Base-by-base conservation (phyloP, 2,888 invertebrate species). In the Patella caerulea region DNA sequence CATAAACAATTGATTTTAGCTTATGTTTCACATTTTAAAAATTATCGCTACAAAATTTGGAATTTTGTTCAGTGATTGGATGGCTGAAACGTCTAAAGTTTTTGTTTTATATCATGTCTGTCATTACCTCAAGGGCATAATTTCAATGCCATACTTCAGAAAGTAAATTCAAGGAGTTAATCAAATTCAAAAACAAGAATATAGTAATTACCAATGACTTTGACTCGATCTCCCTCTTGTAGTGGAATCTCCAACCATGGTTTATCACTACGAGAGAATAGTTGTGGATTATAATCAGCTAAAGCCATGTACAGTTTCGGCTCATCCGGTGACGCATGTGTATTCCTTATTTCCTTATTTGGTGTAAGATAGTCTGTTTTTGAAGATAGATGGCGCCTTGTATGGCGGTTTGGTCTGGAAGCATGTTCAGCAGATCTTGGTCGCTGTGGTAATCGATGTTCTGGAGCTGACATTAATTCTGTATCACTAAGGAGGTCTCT, bases 201-300 rank as follows among this genome's bases (percentile, higher is more conserved):
- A 53, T 29, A 53, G 1, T 29, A 59, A 79, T 73, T 73, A 88
- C 88, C 88, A 76, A 85, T 84, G 7, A 89, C 84, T 52, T 79
- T 81, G 55, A 90, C 89, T n/a, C 82, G 76, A 81, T 90, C 88
- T 75, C 89, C 89, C 80, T 90, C 90, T 72, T 81, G 86, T 54
- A 90, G 81, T 19, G 84, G 79, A 72, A 90, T 79, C 78, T 90
- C 90, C 54, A 87, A 81, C 34, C 84, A 77, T 29, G 83, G 87
- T 19, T 86, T 84, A 7, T 86, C 88, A 82, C 87, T 88, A 75
- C 84, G 84, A 56, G 89, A 89, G 75, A 87, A 88, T 59, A 84
- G 70, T 29, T 80, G 78, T 2, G 90, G 90, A 75, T 87, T 84
- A 79, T 90, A 90, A 76, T 90, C 88, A 17, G 88, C 83, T 54